Evolutionary conservation across 2,113 vertebrate genomes (phyloP).

Genomic region (Pelmatolapia mariae): DNA sequence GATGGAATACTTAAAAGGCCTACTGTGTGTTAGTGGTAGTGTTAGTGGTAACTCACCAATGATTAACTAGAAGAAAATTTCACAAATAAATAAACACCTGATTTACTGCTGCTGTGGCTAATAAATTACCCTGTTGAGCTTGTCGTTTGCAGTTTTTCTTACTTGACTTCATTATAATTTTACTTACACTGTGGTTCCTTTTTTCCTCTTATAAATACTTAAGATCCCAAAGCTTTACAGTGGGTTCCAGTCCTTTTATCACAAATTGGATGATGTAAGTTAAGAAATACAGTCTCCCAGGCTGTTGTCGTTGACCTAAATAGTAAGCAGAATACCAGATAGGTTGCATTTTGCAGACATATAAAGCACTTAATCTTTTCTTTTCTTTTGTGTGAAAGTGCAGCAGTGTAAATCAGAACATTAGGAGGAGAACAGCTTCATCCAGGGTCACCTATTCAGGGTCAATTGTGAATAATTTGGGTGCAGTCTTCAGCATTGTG

Average conservation of each 20-base stretch:
- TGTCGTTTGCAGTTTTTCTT: neutral
- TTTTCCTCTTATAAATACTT: neutral
- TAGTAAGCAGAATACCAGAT: neutral
- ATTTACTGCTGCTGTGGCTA: neutral
- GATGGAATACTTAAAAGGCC: rapidly evolving
- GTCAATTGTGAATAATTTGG: neutral
- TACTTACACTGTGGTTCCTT: neutral
- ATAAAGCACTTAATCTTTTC: neutral
- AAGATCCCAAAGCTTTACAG: neutral
- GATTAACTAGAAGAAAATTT: neutral
- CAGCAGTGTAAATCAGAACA: neutral
- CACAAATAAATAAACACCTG: neutral
- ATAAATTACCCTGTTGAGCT: neutral
- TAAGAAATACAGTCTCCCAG: neutral
- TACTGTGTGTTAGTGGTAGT: neutral
- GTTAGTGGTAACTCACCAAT: neutral
- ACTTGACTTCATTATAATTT: neutral
- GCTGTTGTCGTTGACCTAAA: neutral
- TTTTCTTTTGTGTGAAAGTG: neutral
- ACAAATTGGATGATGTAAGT: neutral
- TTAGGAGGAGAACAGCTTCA: neutral
- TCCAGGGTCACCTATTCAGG: neutral
- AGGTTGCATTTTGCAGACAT: neutral
- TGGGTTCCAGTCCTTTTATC: neutral
- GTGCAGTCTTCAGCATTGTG: neutral